Percentiles rank a stretch among this genome's conserved stretches.
phyloP scores from a whole-genome alignment of 2,113 vertebrate species.

The Calcarius ornatus region DNA sequence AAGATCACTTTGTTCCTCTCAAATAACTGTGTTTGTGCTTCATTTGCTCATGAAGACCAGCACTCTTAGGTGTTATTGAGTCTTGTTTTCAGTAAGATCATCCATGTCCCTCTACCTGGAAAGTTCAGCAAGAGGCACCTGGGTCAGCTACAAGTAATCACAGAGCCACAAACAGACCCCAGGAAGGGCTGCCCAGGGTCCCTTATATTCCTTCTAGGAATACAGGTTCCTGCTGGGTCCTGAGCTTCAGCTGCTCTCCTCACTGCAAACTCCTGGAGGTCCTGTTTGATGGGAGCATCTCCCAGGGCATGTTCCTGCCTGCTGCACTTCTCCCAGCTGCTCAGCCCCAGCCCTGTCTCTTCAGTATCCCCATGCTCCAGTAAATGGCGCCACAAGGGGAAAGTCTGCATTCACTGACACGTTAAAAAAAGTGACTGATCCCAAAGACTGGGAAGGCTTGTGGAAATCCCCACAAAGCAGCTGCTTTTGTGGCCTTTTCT shows the following conservation, averaged over 20 bases:
- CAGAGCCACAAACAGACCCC: neutral
- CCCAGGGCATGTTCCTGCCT: accelerated
- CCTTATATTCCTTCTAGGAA: neutral
- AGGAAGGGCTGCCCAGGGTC: neutral
- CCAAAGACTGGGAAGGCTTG: neutral
- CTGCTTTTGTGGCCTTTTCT: neutral
- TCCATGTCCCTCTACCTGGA: neutral
- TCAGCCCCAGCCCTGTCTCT: neutral
- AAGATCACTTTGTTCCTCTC: neutral
- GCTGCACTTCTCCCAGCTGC: neutral
- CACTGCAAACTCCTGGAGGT: neutral
- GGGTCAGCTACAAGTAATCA: neutral
- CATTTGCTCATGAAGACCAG: neutral
- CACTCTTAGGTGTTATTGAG: accelerated
- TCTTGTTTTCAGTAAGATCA: neutral
- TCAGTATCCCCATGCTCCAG: neutral
- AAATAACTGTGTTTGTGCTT: neutral
- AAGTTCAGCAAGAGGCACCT: neutral
- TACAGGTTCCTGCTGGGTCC: accelerated
- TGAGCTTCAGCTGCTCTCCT: neutral
- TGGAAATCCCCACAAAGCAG: neutral
- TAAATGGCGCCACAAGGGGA: neutral
- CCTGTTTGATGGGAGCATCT: neutral
- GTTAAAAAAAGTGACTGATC: accelerated
- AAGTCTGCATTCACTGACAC: neutral